phyloP scores from a whole-genome alignment of 1,140 invertebrate genomes.

The Drosophila seguyi region DNA sequence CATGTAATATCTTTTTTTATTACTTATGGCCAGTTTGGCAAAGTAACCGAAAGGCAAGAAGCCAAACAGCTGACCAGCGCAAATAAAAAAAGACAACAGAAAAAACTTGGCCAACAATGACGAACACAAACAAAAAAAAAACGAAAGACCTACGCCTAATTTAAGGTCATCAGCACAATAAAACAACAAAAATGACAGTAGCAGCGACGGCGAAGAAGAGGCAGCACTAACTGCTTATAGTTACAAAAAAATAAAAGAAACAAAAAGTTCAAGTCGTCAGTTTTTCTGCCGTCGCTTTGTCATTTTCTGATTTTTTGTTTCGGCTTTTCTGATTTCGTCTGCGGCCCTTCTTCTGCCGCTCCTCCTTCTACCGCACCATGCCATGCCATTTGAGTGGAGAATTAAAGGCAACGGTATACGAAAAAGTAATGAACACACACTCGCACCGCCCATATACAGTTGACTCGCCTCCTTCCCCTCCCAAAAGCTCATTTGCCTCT shows the following conservation, averaged over 20 bases:
- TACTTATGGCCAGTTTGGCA: conserved; percentile 69
- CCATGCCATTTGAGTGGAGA: conserved; percentile 69
- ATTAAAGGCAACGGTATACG: conserved; percentile 72
- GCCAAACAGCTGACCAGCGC: conserved; percentile 51
- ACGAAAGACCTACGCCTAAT: conserved; percentile 79
- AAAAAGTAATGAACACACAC: conserved; percentile 60
- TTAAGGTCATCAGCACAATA: conserved; percentile 83
- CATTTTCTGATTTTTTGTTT: conserved; percentile 42
- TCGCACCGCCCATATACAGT: conserved; percentile 28
- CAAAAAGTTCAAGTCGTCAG: conserved; percentile 63
- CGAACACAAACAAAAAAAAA: conserved; percentile 47
- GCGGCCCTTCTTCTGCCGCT: conserved; percentile 39
- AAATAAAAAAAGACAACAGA: conserved; percentile 42
- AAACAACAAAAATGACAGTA: conserved; percentile 61
- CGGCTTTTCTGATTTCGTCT: conserved; percentile 44
- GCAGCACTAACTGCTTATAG: conserved; percentile 40
- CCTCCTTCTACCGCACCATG: conserved; percentile 37
- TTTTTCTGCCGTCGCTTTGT: conserved; percentile 58
- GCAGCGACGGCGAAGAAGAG: conserved; percentile 27
- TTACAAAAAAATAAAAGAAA: conserved; percentile 35
- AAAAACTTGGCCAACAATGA: conserved; percentile 65
- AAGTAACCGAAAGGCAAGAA: conserved; percentile 31
- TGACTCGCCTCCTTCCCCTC: conserved; percentile 14
- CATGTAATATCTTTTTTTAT: conserved; percentile 63
- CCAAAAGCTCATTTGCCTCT: conserved; percentile 40